Base-by-base conservation (phyloP, 2,797 vertebrate genomes). In the Chrysocyon brachyurus region DNA sequence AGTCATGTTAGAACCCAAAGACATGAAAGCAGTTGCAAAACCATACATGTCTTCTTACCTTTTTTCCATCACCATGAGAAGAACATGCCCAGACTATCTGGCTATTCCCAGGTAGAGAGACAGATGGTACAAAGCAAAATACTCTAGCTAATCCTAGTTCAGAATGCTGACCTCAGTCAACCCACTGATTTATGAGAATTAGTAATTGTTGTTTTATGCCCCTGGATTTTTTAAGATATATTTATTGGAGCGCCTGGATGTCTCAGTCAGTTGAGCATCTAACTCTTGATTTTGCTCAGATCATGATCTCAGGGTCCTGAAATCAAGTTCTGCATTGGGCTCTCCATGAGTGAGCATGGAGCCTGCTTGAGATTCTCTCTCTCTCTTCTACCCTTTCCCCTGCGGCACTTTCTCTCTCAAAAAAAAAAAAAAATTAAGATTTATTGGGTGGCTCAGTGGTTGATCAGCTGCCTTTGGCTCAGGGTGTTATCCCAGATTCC, bases 101-200 rank as follows among this genome's bases (percentile, higher is more conserved):
- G 36, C 49, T n/a, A 11, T 10, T 78, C 40, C 54, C 63, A 68
- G 59, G 68, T 75, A 40, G n/a, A 92, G 15, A 81, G 36, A 73
- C 57, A 33, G 26, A n/a, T 73, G 46, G 33, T 56, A 57, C 57
- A 72, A 8, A 68, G 52, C 31, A 36, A 86, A 61, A 28, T 33
- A 11, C 33, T 70, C 22, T 49, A 61, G 54, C 36, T n/a, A 91
- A 46, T 87, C 64, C 81, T 63, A 31, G 19, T 52, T 52, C 61
- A 61, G 81, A 90, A 95, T 61, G 72, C 72, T 12, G 49, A 36
- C 36, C 15, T 40, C 70, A 79, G 24, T 61, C 40, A 79, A 54
- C 36, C 31, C 72, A 78, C n/a, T 61, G 54, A 78, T 91, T 91
- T 85, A n/a, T 70, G 56, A 86, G n/a, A 95, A 85, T 40, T 70